These are phyloP conservation scores for Rhombomys opimus DNA, from an alignment of 2,113 vertebrate species.

Conservation along the genomic window DNA sequence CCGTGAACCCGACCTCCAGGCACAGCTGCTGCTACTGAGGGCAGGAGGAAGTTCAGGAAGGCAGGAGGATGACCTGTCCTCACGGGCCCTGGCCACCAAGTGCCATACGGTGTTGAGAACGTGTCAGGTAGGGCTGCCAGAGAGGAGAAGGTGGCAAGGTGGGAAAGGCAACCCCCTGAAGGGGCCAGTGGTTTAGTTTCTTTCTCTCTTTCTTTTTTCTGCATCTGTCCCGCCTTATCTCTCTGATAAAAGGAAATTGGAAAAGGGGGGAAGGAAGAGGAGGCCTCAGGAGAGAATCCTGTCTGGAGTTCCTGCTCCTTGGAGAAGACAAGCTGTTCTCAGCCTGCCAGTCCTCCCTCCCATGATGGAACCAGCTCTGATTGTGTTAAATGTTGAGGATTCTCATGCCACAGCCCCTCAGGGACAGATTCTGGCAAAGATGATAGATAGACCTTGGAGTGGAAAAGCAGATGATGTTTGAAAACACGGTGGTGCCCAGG, in stretches of 20 bases:
- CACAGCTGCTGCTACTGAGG: not conserved
- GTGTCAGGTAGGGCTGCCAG: not conserved
- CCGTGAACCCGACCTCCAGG: not conserved
- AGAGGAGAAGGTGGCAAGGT: not conserved
- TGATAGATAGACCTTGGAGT: constrained; percentile 72
- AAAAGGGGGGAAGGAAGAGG: not conserved
- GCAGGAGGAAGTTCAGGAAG: not conserved
- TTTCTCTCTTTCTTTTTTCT: not conserved
- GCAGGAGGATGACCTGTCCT: not conserved
- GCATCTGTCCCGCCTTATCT: not conserved
- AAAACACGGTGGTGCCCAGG: not conserved
- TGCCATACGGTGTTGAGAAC: not conserved
- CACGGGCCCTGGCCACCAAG: not conserved
- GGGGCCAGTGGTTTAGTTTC: not conserved
- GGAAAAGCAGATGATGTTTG: constrained; percentile 63
- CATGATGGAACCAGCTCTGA: constrained; percentile 38
- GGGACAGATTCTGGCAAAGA: constrained; percentile 72
- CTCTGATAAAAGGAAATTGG: constrained; percentile 6
- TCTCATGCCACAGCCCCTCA: not conserved
- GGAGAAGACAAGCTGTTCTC: constrained; percentile 4
- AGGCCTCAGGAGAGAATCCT: not conserved
- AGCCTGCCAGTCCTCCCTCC: not conserved
- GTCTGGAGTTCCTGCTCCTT: not conserved
- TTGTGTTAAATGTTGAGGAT: constrained; percentile 61
- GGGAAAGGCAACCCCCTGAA: not conserved